phyloP scores from a whole-genome alignment of 2,888 invertebrate genomes.

The Malthinus seriepunctatus region DNA sequence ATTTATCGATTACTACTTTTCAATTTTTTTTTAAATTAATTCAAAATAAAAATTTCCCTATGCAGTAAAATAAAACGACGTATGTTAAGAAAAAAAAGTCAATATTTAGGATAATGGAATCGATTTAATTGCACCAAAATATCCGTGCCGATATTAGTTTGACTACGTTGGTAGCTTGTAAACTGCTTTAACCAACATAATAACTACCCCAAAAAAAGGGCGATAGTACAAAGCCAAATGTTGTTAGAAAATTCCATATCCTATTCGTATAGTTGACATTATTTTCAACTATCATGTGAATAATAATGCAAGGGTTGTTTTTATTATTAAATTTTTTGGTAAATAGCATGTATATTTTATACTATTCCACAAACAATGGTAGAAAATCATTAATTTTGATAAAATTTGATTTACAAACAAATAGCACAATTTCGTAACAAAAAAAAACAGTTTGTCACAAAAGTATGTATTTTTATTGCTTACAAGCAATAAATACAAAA shows the following conservation, averaged over 20 bases:
- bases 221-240: slow-evolving; percentile 11
- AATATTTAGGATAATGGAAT: slow-evolving; percentile 6
- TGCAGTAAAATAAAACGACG: neutral
- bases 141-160: slow-evolving; percentile 14
- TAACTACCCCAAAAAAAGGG: slow-evolving; percentile 8
- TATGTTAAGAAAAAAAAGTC: neutral
- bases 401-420: too few species aligned
- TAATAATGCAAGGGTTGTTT: neutral
- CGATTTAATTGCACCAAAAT: slow-evolving; percentile 23
- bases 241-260: slow-evolving; percentile 1
- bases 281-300: slow-evolving; percentile 13
- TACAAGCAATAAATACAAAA: too few species aligned
- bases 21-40: neutral
- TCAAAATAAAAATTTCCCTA: neutral
- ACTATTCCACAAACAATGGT: neutral
- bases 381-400: too few species aligned
- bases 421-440: too few species aligned
- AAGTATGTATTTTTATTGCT: too few species aligned
- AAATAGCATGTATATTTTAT: neutral
- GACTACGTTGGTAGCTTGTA: slow-evolving; percentile 6
- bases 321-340: neutral
- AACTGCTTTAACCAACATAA: slow-evolving; percentile 13
- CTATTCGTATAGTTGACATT: slow-evolving; percentile 12
- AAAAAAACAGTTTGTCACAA: too few species aligned
- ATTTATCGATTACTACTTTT: too few species aligned